phyloP scores from a whole-genome alignment of 2,888 invertebrate genomes.

The Molanna angustata region DNA sequence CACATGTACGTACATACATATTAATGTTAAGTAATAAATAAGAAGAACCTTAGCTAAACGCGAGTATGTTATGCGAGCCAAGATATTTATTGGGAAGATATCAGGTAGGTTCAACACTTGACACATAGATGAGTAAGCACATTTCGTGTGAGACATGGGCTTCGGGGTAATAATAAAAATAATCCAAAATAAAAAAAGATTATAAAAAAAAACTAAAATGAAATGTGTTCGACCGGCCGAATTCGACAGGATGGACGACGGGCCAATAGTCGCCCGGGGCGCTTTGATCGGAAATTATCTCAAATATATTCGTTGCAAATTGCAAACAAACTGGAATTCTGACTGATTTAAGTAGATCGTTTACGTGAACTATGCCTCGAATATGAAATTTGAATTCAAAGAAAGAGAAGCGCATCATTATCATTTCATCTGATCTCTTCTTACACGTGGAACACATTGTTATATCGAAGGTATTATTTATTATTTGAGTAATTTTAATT shows the following conservation, averaged over 20 bases:
- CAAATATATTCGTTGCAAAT: constrained; percentile 16
- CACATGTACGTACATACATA: too few species aligned
- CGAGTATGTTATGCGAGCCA: background rate
- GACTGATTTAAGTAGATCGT: constrained; percentile 18
- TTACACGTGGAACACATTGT: too few species aligned
- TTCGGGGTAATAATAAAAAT: constrained; percentile 4
- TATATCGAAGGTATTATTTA: too few species aligned
- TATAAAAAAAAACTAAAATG: constrained; percentile 6
- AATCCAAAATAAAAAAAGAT: background rate
- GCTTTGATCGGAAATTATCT: constrained; percentile 18
- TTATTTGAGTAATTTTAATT: too few species aligned
- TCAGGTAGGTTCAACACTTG: constrained; percentile 1
- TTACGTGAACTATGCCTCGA: constrained; percentile 15
- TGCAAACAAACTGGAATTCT: constrained; percentile 10
- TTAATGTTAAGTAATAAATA: background rate
- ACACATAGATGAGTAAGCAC: constrained; percentile 14
- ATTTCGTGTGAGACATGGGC: constrained; percentile 12
- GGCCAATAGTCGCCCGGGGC: constrained; percentile 4
- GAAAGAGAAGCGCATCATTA: constrained; percentile 3
- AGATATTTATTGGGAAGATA: constrained; percentile 4
- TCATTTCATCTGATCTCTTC: constrained; percentile 5
- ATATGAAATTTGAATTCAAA: constrained; percentile 11
- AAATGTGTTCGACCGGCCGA: constrained; percentile 3
- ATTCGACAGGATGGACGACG: background rate
- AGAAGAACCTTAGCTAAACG: background rate